These are phyloP conservation scores for Apamea epomidion DNA, from an alignment of 2,888 invertebrate species.

Conservation along the genomic window DNA sequence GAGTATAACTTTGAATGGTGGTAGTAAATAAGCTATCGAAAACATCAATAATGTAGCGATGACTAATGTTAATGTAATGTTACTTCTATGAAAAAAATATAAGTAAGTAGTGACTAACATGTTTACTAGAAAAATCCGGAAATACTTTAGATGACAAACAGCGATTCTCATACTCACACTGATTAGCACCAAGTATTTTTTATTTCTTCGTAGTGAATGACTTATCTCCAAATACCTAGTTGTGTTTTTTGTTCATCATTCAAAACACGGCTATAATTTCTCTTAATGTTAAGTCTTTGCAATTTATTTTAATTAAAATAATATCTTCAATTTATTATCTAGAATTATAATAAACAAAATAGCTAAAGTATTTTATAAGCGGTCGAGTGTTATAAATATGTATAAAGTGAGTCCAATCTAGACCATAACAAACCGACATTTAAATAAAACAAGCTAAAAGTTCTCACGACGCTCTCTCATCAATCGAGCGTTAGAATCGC, in stretches of 20 bases:
- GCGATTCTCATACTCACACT: conserved; percentile 47
- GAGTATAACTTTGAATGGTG: conserved; percentile 56
- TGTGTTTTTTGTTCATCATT: conserved; percentile 33
- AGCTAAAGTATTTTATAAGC: conserved; percentile 43
- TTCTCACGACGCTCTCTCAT: conserved; percentile 67
- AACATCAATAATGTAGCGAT: conserved; percentile 57
- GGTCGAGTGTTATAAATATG: conserved; percentile 45
- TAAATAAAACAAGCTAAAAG: conserved; percentile 63
- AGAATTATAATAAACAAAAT: conserved; percentile 33
- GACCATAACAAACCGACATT: conserved; percentile 60
- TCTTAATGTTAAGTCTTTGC: conserved; percentile 27
- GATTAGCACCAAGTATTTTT: conserved; percentile 52
- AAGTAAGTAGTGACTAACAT: conserved; percentile 63
- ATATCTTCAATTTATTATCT: conserved; percentile 35
- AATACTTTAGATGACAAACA: conserved; percentile 66
- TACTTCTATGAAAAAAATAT: conserved; percentile 61
- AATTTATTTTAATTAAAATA: conserved; percentile 44
- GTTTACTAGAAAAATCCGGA: conserved; percentile 64
- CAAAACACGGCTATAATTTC: conserved; percentile 31
- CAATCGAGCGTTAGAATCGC: conserved; percentile 63
- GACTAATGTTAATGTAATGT: conserved; percentile 63
- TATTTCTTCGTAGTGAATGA: conserved; percentile 49
- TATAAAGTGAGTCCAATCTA: conserved; percentile 61
- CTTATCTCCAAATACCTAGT: conserved; percentile 38
- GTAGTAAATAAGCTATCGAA: conserved; percentile 49